Base-by-base conservation (phyloP, 2,888 invertebrate genomes). In the Platycheirus rosarum region DNA sequence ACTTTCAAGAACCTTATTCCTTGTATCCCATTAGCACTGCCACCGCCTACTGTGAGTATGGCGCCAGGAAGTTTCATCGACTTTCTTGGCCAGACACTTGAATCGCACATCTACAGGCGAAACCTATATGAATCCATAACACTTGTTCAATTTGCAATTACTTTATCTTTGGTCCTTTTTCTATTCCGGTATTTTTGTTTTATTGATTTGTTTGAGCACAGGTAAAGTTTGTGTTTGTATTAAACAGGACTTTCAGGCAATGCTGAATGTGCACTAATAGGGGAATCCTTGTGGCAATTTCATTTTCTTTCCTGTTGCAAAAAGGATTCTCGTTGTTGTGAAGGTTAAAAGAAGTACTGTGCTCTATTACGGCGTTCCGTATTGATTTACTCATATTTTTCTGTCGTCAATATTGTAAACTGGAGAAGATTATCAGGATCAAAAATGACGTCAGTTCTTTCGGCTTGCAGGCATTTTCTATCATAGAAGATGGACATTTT, bases 21-120 rank as follows among this genome's bases (percentile, higher is more conserved):
- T 57, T 48, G 42, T 74, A 68, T 62, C 57, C 63, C 71, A 65
- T 44, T 63, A 48, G 63, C 37, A 60, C 53, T 49, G 57, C 62
- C 26, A 48, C 77, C 82, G 73, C 82, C 82, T 55, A 77, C 82
- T 77, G 82, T 77, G 77, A 55, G 68, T 49, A 5, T 82, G 82
- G 82, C 82, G 82, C 82, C 82, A 82, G 82, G 82, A 82, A 77
- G 77, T 82, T 82, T 77, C 82, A 55, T 77, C 76, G 82, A 68
- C 63, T 76, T 80, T 77, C 48, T 70, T 66, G 48, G 60, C 77
- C 82, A 82, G 82, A 77, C 82, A 71, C 18, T 42, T 70, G 65
- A 75, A 70, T 66, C 53, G 69, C 60, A 71, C 18, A 57, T 26
- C 20, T 26, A 42, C 13, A 44, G 40, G 55, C 9, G 37, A n/a